Base-by-base conservation (phyloP, 2,113 vertebrate species). In the Channa maculata region DNA sequence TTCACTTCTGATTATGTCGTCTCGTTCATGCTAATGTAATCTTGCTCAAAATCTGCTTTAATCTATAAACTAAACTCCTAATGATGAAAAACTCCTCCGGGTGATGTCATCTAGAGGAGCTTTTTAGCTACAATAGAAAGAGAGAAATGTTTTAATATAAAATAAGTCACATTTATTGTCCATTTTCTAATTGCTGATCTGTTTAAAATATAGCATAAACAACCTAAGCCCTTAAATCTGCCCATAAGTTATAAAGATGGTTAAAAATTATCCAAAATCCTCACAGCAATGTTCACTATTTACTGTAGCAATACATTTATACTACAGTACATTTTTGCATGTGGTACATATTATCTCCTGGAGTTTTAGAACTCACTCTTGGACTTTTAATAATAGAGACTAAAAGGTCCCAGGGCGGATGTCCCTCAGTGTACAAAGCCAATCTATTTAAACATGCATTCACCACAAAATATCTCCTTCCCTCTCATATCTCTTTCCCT, bases 391-490 rank as follows among this genome's bases (percentile, higher is more conserved):
- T 53, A 58, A 48, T 53, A 38, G 50, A 48, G 15, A 58, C 45
- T 53, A 61, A 72, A 65, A 68, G 13, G 13, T 70, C 7, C n/a
- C 36, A 53, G 36, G 4, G 14, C 43, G 67, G 61, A 72, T 53
- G 36, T n/a, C 6, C 50, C 59, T 36, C 33, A 58, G 36, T 63
- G 33, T 61, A 77, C 38, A 75, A 78, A 71, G 75, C 24, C 55
- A 24, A 61, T 12, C 7, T 36, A 45, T 78, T 84, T 14, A 82
- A 68, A 71, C 52, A 73, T 80, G 54, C 41, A 65, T 55, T 77
- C 58, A 34, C 11, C n/a, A 48, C 36, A 8, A 76, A 71, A 64
- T 24, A 53, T 62, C 36, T 55, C 15, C 5, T 57, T 12, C 66
- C 38, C 53, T 41, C 51, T 61, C 12, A 10, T 15, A n/a, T 41